These are phyloP conservation scores for Exocentrus adspersus DNA, from an alignment of 2,888 invertebrate genomes.

Conservation along the genomic window DNA sequence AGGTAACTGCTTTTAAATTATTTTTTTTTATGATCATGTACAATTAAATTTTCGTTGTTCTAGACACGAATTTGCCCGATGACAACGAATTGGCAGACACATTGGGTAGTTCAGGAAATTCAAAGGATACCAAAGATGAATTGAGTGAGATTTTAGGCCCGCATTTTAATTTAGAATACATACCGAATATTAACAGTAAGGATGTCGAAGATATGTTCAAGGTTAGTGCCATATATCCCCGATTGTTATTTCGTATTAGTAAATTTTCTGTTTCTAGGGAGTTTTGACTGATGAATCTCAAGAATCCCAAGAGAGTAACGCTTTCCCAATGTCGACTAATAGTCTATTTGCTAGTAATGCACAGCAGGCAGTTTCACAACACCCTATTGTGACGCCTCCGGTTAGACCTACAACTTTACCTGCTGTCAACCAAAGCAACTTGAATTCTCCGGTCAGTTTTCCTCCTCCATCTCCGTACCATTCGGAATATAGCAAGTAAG, in stretches of 20 bases:
- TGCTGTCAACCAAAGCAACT: constrained; percentile 64
- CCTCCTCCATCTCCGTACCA: constrained; percentile 82
- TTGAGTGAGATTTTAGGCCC: constrained; percentile 73
- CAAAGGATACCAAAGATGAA: constrained; percentile 76
- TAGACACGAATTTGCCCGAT: constrained; percentile 60
- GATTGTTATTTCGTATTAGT: constrained; percentile 2
- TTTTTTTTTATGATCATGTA: too few species aligned
- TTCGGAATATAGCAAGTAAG: constrained; percentile 83
- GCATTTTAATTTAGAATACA: constrained; percentile 80
- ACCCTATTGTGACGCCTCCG: constrained; percentile 44
- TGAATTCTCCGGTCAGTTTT: constrained; percentile 77
- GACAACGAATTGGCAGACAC: constrained; percentile 60
- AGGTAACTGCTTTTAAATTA: constrained; percentile 54
- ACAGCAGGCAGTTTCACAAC: constrained; percentile 42
- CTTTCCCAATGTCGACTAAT: constrained; percentile 59
- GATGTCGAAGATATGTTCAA: constrained; percentile 94
- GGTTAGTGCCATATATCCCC: constrained; percentile 44
- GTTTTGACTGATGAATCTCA: constrained; percentile 86
- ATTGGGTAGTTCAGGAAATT: constrained; percentile 59
- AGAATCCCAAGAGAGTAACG: constrained; percentile 80
- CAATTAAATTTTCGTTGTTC: constrained; percentile 19
- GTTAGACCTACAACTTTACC: constrained; percentile 65
- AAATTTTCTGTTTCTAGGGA: constrained; percentile 62
- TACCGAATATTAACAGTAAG: constrained; percentile 89
- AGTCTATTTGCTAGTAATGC: constrained; percentile 32